phyloP scores from a whole-genome alignment of 2,797 vertebrate species.

The Hyperoplus lanceolatus region DNA sequence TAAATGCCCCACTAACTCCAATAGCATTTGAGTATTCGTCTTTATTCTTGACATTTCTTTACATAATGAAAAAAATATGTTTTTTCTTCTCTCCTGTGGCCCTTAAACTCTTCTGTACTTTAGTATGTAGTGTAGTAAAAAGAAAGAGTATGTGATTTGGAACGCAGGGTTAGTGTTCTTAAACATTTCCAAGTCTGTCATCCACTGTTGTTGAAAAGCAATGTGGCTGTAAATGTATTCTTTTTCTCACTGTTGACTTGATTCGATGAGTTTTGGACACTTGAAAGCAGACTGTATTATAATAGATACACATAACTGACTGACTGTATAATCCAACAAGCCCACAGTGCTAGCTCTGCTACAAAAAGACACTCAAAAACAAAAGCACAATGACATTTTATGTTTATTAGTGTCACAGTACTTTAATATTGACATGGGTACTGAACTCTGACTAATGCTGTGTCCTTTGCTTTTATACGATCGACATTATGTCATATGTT shows the following conservation, averaged over 20 bases:
- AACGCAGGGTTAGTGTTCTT: background rate
- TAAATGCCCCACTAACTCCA: too few relatives aligned
- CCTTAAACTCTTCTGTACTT: too few relatives aligned
- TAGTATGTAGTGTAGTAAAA: too few relatives aligned
- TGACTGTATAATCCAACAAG: background rate
- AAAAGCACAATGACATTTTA: too few relatives aligned
- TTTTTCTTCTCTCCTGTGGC: too few relatives aligned
- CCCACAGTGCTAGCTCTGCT: background rate
- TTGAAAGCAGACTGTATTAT: background rate
- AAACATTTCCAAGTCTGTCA: background rate
- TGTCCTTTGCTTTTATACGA: slow-evolving; percentile 4
- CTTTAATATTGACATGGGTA: background rate
- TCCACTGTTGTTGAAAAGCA: slow-evolving; percentile 16
- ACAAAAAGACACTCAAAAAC: background rate
- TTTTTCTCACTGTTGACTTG: slow-evolving; percentile 1
- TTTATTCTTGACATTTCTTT: too few relatives aligned
- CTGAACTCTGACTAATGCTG: slow-evolving; percentile 24
- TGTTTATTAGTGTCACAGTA: background rate
- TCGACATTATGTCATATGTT: slow-evolving; percentile 11
- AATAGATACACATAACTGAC: background rate
- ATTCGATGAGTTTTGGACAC: background rate
- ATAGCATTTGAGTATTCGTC: too few relatives aligned
- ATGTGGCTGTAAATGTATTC: background rate
- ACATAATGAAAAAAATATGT: too few relatives aligned
- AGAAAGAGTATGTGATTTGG: too few relatives aligned